phyloP scores from a whole-genome alignment of 2,113 vertebrate genomes.

The Ranitomeya variabilis region DNA sequence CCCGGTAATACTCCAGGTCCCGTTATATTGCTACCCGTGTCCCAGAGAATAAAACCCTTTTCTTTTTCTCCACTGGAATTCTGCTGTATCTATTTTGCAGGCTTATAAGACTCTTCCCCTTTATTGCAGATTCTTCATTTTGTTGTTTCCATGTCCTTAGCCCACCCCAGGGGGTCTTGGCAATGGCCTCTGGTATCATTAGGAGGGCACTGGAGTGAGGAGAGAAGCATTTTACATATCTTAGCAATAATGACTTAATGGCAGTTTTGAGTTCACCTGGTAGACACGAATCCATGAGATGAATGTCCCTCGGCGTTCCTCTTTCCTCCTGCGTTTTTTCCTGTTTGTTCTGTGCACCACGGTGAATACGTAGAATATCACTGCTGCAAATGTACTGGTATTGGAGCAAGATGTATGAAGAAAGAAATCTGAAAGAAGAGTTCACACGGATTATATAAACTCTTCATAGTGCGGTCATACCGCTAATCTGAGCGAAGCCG shows the following conservation, averaged over 20 bases:
- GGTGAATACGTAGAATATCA: not conserved
- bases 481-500: not conserved
- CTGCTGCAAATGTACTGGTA: not conserved
- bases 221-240: conserved; percentile 51
- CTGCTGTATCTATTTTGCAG: not conserved
- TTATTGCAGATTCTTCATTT: not conserved
- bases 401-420: not conserved
- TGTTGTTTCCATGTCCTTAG: conserved; percentile 47
- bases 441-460: not conserved
- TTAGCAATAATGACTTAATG: conserved; percentile 46
- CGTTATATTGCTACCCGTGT: not conserved
- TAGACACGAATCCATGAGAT: conserved; percentile 8
- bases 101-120: not conserved
- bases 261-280: conserved; percentile 38
- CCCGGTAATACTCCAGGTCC: not conserved
- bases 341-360: not conserved
- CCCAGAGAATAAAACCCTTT: not conserved
- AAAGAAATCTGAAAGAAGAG: not conserved
- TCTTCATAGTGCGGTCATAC: not conserved
- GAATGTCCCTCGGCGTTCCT: conserved; percentile 1
- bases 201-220: conserved; percentile 50
- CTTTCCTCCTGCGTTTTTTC: conserved; percentile 1
- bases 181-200: conserved; percentile 50
- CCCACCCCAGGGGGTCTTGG: conserved; percentile 42
- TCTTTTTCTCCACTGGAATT: not conserved